These are phyloP conservation scores for Nematopogon swammerdamellus DNA, from an alignment of 2,888 invertebrate genomes.

Conservation along the genomic window DNA sequence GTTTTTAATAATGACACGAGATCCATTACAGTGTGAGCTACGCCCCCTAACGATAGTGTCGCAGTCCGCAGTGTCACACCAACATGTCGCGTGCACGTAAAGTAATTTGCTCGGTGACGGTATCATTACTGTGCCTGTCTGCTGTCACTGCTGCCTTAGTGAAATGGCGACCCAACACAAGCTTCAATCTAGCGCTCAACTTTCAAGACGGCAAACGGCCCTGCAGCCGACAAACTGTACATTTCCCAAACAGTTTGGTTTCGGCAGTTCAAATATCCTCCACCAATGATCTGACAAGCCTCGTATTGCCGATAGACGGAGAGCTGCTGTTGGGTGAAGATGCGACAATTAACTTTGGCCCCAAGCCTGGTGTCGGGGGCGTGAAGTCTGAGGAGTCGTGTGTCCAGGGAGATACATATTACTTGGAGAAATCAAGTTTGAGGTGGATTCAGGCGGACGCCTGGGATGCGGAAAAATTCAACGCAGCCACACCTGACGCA, in stretches of 20 bases:
- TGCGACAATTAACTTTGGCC: constrained; percentile 12
- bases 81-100: too few species aligned
- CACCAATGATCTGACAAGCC: constrained; percentile 21
- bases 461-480: constrained; percentile 39
- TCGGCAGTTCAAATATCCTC: constrained; percentile 25
- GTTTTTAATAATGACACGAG: too few species aligned
- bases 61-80: too few species aligned
- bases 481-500: constrained; percentile 45
- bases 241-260: constrained; percentile 26
- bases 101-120: too few species aligned
- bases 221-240: background rate
- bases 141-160: background rate
- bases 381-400: constrained; percentile 23
- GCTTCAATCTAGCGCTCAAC: constrained; percentile 1
- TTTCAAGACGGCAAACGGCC: background rate
- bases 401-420: constrained; percentile 24
- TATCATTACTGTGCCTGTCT: background rate
- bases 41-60: too few species aligned
- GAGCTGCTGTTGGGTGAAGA: constrained; percentile 31
- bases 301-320: constrained; percentile 38
- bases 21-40: too few species aligned
- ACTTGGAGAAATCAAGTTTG: constrained; percentile 24
- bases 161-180: background rate
- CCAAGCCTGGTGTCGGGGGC: constrained; percentile 18
- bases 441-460: constrained; percentile 38